Percentiles rank a stretch among this genome's conserved stretches.
Conservation (phyloP, 2,797 vertebrate species). For the Artibeus lituratus region DNA sequence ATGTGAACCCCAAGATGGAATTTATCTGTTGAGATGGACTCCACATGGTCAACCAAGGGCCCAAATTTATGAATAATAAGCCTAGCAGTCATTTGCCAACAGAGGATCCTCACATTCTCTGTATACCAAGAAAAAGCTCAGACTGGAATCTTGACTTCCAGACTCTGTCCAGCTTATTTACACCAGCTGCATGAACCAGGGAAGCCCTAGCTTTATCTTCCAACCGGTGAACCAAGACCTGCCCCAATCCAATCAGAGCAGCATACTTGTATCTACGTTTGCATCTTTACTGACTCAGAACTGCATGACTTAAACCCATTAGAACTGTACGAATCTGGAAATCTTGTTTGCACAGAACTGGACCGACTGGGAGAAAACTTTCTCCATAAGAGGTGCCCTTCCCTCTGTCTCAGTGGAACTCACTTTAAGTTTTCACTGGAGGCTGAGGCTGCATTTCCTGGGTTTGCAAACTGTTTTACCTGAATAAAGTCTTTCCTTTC, state of each 20-base stretch:
- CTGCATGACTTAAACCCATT: not conserved
- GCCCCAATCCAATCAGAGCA: not conserved
- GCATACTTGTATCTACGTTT: too few relatives aligned
- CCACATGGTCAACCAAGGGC: not conserved
- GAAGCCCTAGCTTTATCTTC: not conserved
- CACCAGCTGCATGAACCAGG: not conserved
- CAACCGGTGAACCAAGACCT: not conserved
- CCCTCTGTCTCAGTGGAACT: not conserved
- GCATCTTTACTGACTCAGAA: not conserved
- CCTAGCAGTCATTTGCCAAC: not conserved
- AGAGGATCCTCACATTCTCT: not conserved
- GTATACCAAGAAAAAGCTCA: not conserved
- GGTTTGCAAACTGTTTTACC: not conserved
- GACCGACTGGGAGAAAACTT: not conserved
- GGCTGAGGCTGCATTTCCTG: not conserved
- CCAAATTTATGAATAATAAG: not conserved
- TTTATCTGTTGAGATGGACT: not conserved
- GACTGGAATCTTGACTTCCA: not conserved
- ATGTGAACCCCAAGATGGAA: not conserved
- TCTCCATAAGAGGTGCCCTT: not conserved
- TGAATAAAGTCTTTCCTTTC: not conserved
- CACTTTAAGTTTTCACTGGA: not conserved
- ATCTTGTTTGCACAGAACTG: not conserved
- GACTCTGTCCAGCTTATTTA: not conserved
- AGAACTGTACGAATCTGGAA: not conserved